Base-by-base conservation (phyloP, 37 sponge, comb jelly and placozoan species). In the Sycon ciliatum region DNA sequence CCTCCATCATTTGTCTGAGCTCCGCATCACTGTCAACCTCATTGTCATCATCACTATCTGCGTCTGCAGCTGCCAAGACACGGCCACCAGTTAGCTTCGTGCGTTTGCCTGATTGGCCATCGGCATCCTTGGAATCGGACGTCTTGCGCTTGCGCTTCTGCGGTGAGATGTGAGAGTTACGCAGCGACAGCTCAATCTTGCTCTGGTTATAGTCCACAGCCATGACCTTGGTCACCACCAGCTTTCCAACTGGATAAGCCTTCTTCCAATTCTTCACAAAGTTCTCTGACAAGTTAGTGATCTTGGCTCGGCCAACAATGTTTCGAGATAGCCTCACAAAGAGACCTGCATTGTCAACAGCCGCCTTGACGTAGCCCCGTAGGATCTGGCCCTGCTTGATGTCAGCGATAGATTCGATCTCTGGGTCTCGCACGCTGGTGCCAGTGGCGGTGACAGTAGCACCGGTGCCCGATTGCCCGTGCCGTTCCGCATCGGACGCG, bases 161-260 rank as follows among this genome's bases (percentile, higher is more conserved):
- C 4, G 89, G 86, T 46, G 85, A 75, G 0, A 85, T 67, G 42
- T 82, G 80, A 33, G 84, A 85, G 61, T 78, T 80, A 2, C 86
- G 76, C 29, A 86, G 71, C 0, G 95, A 94, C 37, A 94, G 64
- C 65, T 94, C 95, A 13, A 94, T 75, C 20, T 78, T 60, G 7
- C 61, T 40, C 9, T 69, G 33, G 23, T 27, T 23, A 18, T 67
- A 36, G 5, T 68, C 54, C 23, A 76, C 23, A 76, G 52, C 53
- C 32, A 97, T 32, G 1, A 98, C 94, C 74, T 86, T 89, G 29
- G 78, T 83, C 30, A 34, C 81, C 18, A 98, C 94, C 30, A 98
- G 49, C 4, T 89, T 69, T 32, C 94, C 99, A 11, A 72, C 62
- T 16, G 76, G 56, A 56, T 74, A 82, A 24, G 66, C 49, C 5